Evolutionary conservation across 2,113 vertebrate genomes (phyloP).

Genomic region (Myodes glareolus): DNA sequence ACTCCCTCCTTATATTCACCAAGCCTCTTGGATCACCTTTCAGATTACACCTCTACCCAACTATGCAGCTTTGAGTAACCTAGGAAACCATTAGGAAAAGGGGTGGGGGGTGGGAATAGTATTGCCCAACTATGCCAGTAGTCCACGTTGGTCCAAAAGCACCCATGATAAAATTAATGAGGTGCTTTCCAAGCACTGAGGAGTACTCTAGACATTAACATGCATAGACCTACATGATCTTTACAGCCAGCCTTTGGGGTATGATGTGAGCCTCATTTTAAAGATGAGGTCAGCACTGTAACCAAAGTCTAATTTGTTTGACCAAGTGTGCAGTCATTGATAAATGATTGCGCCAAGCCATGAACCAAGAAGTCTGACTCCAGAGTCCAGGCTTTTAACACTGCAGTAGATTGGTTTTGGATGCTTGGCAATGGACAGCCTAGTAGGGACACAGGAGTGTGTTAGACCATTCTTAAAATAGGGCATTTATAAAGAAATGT

Average conservation of each 20-base stretch:
- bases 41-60: neutral
- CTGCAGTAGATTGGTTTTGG: neutral
- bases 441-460: neutral
- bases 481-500: constrained; percentile 6
- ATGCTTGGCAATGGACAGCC: neutral
- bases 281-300: neutral
- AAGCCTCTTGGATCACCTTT: neutral
- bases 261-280: neutral
- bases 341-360: neutral
- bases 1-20: neutral
- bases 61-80: neutral
- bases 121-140: neutral
- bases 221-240: neutral
- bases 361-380: neutral
- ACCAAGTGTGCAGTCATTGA: neutral
- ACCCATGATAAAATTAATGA: neutral
- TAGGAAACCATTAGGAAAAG: neutral
- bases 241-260: neutral
- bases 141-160: neutral
- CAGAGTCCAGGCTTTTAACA: neutral
- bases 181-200: neutral
- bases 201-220: neutral
- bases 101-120: neutral
- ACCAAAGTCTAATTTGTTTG: neutral
- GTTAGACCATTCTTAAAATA: neutral